Conservation (phyloP, 2,113 vertebrate genomes). For the Poeciliopsis occidentalis region DNA sequence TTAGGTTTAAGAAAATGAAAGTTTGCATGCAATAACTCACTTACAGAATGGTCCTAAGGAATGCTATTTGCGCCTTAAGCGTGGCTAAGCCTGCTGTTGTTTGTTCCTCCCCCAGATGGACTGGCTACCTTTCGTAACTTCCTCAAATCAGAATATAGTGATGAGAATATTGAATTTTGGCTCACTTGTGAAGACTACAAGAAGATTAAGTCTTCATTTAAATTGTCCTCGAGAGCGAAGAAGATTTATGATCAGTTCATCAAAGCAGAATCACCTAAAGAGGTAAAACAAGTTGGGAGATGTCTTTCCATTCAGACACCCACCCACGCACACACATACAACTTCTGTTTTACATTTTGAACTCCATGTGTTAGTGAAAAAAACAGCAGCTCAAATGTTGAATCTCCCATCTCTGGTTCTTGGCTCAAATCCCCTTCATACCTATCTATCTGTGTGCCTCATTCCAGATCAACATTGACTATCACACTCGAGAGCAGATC, state of each 20-base stretch:
- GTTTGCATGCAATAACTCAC: slow-evolving; percentile 4
- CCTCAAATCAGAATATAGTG: slow-evolving; percentile 84
- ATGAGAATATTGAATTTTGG: slow-evolving; percentile 86
- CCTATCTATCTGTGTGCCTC: slow-evolving; percentile 38
- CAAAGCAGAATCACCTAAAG: slow-evolving; percentile 81
- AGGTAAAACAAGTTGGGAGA: slow-evolving; percentile 63
- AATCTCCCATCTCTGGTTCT: slow-evolving; percentile 23
- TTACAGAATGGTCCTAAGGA: slow-evolving; percentile 2
- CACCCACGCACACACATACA: not conserved
- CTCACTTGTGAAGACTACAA: slow-evolving; percentile 84
- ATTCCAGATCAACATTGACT: slow-evolving; percentile 89
- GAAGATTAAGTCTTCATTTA: slow-evolving; percentile 79
- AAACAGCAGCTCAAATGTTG: slow-evolving; percentile 12
- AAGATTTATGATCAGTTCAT: slow-evolving; percentile 84
- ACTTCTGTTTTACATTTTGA: not conserved
- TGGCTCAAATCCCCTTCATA: slow-evolving; percentile 45
- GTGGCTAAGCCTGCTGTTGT: slow-evolving; percentile 8
- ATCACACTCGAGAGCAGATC: slow-evolving; percentile 82
- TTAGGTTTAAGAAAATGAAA: slow-evolving; percentile 29
- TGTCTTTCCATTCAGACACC: not conserved
- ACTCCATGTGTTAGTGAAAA: not conserved
- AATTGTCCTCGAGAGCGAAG: slow-evolving; percentile 79
- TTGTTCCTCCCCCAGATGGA: slow-evolving; percentile 71
- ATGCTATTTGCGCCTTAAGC: not conserved
- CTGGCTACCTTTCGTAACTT: slow-evolving; percentile 81